Evolutionary conservation across 2,113 vertebrate genomes (phyloP).

Genomic region (Eulemur macaco): DNA sequence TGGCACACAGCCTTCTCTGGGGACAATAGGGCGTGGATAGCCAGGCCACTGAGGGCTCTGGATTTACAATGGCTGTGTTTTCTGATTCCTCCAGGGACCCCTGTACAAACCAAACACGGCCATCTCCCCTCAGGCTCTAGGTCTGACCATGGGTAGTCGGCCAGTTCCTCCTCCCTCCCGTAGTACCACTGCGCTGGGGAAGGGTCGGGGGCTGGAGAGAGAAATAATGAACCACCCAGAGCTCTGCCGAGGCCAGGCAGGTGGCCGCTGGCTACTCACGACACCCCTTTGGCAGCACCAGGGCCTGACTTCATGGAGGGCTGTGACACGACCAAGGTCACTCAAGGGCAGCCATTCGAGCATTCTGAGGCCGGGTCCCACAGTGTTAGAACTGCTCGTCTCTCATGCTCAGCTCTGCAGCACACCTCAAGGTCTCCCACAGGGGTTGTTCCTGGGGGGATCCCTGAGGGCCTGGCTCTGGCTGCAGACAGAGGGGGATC

Average conservation of each 20-base stretch:
- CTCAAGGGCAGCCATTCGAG: no score
- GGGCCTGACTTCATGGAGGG: neutral
- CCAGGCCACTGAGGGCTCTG: neutral
- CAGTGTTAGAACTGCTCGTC: neutral
- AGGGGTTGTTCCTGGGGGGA: neutral
- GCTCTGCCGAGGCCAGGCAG: neutral
- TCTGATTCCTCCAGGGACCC: neutral
- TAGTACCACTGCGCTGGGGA: fast-evolving
- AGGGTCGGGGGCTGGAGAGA: neutral
- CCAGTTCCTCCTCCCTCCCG: neutral
- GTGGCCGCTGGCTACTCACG: neutral
- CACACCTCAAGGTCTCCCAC: neutral
- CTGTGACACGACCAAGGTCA: neutral
- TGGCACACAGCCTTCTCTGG: neutral
- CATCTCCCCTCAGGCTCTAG: neutral
- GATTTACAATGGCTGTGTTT: neutral
- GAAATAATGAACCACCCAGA: neutral
- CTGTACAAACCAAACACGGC: no score
- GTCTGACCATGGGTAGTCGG: neutral
- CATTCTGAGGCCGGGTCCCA: fast-evolving
- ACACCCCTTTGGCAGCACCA: fast-evolving
- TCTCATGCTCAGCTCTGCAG: neutral
- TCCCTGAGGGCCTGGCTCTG: no score
- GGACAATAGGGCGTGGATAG: neutral
- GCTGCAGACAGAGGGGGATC: neutral